Base-by-base conservation (phyloP, 1,140 invertebrate species). In the Tetraneura akinire region DNA sequence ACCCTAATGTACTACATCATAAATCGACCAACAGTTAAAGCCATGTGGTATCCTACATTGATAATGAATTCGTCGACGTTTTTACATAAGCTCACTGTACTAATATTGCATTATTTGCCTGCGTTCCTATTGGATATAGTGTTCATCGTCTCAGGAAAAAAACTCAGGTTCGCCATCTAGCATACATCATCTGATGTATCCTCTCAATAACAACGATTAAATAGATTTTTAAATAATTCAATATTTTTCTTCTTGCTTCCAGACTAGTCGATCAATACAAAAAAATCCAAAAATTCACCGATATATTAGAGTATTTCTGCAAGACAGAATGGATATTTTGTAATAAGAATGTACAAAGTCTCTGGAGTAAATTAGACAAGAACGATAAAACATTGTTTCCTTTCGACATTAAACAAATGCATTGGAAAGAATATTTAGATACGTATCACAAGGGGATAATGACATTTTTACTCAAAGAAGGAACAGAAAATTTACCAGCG, bases 381-480 rank as follows among this genome's bases (percentile, higher is more conserved):
- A 84, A 87, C 21, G 95, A 98, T 84, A 82, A 86, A 81, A 86
- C 88, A 80, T 84, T 89, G 32, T 94, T 93, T 84, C 88, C 87
- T 49, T 93, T 90, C 84, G 88, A 96, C 85, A 91, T 96, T 2
- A 89, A 88, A 80, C 90, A 92, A 85, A 92, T 96, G 81, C 88
- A 94, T 84, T 96, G 94, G 94, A 89, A 91, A 42, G 89, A 90
- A 42, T 96, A 96, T 84, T 89, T 96, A 21, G 21, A 78, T 42
- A 78, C 74, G 13, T 78, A 78, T 18, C 74, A 78, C 18, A 45
- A 78, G 47, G 74, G 78, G 26, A 78, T 78, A 26, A 26, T 78
- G 37, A 78, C 37, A 29, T 78, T 78, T 47, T 78, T 78, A 6
- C 74, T 78, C 14, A 78, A 78, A 60, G 74, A 78, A 78, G 74